phyloP scores from a whole-genome alignment of 2,113 vertebrate genomes.

The Hepsetus odoe region DNA sequence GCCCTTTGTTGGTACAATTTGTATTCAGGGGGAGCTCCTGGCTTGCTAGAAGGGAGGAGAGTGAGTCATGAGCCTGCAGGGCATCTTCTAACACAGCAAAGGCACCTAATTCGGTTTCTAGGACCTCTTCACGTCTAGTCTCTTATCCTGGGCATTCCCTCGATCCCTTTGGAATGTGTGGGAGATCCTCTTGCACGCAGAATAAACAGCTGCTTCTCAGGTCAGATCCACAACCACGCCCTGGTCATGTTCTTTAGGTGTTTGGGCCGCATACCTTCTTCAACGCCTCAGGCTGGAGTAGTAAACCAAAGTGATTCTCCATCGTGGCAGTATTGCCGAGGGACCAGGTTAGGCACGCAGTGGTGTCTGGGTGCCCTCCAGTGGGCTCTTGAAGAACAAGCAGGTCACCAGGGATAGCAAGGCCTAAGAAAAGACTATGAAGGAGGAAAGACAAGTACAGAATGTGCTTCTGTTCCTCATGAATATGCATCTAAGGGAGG shows the following conservation, averaged over 20 bases:
- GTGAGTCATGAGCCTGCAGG: constrained; percentile 38
- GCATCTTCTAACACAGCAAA: constrained; percentile 34
- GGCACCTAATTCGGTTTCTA: not conserved
- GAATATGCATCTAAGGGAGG: no score
- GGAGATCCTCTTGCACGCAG: not conserved
- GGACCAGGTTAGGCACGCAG: constrained; percentile 89
- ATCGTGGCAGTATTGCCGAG: constrained; percentile 86
- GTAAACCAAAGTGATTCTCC: constrained; percentile 86
- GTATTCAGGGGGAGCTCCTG: constrained; percentile 35
- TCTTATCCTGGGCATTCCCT: not conserved
- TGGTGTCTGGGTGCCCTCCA: constrained; percentile 86
- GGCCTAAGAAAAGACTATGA: no score
- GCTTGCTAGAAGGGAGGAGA: constrained; percentile 1
- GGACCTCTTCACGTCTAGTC: not conserved
- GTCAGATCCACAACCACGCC: constrained; percentile 84
- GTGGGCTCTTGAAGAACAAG: constrained; percentile 88
- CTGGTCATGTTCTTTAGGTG: constrained; percentile 92
- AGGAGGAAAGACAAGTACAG: no score
- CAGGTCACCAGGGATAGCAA: no score
- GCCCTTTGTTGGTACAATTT: not conserved
- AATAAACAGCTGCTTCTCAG: not conserved
- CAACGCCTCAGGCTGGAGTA: constrained; percentile 84
- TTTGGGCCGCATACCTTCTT: constrained; percentile 82
- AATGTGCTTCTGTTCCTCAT: no score
- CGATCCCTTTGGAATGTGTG: not conserved